Conservation (phyloP, 2,797 vertebrate species). For the Passerculus sandwichensis region DNA sequence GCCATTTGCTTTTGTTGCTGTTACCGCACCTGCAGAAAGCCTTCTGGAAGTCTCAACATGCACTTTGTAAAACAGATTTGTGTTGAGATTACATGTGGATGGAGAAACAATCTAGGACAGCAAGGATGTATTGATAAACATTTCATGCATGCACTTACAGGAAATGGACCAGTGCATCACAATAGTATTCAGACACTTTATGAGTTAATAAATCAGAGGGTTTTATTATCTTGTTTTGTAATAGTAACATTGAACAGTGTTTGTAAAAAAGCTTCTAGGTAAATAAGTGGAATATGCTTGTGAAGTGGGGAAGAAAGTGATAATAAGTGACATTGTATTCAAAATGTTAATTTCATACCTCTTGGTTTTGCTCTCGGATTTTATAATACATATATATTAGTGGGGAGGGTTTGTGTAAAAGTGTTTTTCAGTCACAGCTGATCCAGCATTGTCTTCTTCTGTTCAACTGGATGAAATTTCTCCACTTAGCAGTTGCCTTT, state of each 20-base stretch:
- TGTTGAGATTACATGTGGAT: not conserved
- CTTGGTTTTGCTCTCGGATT: not conserved
- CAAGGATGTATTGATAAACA: not conserved
- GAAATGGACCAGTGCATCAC: fast-evolving
- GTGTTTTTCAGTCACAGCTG: not conserved
- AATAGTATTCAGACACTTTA: not conserved
- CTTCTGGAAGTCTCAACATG: not conserved
- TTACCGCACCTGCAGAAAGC: not conserved
- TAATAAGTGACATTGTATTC: not conserved
- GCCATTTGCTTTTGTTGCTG: not conserved
- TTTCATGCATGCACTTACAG: not conserved
- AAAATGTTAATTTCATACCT: not conserved
- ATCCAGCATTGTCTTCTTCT: not conserved
- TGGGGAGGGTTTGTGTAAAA: not conserved
- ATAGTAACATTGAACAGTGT: not conserved
- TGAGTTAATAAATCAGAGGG: not conserved
- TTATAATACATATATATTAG: not conserved
- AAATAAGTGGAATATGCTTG: fast-evolving
- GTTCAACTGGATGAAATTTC: not conserved
- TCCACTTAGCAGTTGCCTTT: not conserved
- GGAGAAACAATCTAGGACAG: not conserved
- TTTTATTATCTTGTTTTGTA: not conserved
- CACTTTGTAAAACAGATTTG: not conserved
- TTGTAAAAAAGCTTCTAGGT: not conserved
- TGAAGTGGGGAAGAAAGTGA: not conserved